Base-by-base conservation (phyloP, 2,113 vertebrate genomes). In the Lepus timidus region DNA sequence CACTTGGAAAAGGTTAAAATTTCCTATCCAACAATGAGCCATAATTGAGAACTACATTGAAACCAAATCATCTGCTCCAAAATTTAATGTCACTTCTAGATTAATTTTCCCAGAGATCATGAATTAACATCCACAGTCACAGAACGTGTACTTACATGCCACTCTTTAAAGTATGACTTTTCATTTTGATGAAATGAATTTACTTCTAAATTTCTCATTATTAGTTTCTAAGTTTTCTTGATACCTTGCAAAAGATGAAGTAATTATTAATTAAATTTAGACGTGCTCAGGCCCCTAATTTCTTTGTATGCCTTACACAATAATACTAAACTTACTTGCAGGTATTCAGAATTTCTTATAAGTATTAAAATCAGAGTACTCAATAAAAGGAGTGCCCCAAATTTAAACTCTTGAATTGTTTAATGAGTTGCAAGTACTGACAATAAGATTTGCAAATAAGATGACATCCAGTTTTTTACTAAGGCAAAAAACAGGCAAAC, bases 1-100 rank as follows among this genome's bases (percentile, higher is more conserved):
- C 61, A 64, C 36, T 80, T 93, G 33, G 27, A 93, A 93, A 49
- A 44, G 55, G n/a, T 90, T 83, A 52, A 74, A 95, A 68, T 68
- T 84, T 51, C 67, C 51, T 12, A 62, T 70, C 68, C 44, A 85
- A 75, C 11, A 19, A 52, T 51, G 65, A 52, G 9, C 19, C 39
- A 33, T 75, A 62, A 74, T 19, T 31, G 13, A 29, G 62, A 76
- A 65, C 10, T 23, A 55, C 7, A 1, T 74, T 8, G 73, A 88
- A 68, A 68, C 14, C 64, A 52, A n/a, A 92, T 36, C 31, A 31
- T 20, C 62, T 14, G 58, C 25, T 71, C 85, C 61, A 88, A 55
- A 93, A 86, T 25, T 64, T 52, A 31, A 9, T 74, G 49, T 70
- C 83, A 62, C 64, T 91, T 91, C 68, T 20, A 95, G 36, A 74